Conservation (phyloP, 2,113 vertebrate genomes). For the Nannospalax galili region DNA sequence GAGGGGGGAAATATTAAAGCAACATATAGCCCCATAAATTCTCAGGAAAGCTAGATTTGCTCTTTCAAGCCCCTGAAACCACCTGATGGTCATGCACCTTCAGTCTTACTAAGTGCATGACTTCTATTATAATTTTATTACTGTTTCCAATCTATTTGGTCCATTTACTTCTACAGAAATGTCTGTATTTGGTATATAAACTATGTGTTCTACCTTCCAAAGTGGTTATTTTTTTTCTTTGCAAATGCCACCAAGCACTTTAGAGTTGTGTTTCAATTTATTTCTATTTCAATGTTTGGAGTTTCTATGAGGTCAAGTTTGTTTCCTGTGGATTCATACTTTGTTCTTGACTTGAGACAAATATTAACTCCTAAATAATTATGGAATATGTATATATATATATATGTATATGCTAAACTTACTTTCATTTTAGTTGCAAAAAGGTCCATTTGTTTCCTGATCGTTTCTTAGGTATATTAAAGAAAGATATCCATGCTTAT, state of each 20-base stretch:
- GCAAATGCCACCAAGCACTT: constrained; percentile 3
- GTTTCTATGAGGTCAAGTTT: constrained; percentile 3
- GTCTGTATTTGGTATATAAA: background rate
- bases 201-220: background rate
- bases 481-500: constrained; percentile 3
- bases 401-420: background rate
- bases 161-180: background rate
- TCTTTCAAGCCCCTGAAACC: too few species aligned
- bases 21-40: too few species aligned
- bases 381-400: too few species aligned
- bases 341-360: background rate
- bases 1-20: too few species aligned
- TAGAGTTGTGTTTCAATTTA: background rate
- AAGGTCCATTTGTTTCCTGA: background rate
- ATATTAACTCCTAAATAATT: constrained; percentile 19
- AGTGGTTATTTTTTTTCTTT: background rate
- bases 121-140: too few species aligned
- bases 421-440: constrained; percentile 27
- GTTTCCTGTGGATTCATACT: constrained; percentile 25
- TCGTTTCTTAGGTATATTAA: background rate
- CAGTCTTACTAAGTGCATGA: too few species aligned
- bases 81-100: too few species aligned
- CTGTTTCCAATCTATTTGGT: constrained; percentile 40
- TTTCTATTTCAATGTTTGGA: constrained; percentile 24
- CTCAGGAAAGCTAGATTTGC: too few species aligned